phyloP scores from a whole-genome alignment of 2,888 invertebrate genomes.

The Macrophya annulata region DNA sequence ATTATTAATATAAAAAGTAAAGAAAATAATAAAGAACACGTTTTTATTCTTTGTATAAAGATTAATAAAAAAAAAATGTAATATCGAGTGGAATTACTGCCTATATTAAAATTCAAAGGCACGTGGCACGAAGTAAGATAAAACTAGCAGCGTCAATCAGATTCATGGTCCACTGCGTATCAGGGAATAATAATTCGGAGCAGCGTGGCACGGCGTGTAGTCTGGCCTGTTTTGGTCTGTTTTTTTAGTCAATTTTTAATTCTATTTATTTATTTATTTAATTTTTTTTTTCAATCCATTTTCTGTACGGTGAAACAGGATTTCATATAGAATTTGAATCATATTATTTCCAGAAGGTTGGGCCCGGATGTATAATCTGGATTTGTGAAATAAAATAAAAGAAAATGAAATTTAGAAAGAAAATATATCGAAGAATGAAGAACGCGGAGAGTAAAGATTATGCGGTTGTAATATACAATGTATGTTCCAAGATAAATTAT shows the following conservation, averaged over 20 bases:
- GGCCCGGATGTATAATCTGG: constrained; percentile 16
- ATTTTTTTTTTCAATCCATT: not conserved
- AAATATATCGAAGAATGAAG: not conserved
- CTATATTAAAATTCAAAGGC: constrained; percentile 7
- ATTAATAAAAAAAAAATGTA: not conserved
- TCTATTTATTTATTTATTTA: not conserved
- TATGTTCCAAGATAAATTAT: not conserved
- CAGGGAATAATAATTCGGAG: constrained; percentile 1
- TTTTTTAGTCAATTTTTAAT: not conserved
- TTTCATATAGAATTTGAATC: not conserved
- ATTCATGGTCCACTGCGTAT: constrained; percentile 10
- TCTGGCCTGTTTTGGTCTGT: not conserved
- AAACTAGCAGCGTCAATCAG: constrained; percentile 13
- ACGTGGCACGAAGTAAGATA: constrained; percentile 34
- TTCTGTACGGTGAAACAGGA: constrained; percentile 16
- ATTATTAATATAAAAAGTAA: too few species aligned
- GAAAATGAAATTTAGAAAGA: not conserved
- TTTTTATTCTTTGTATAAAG: not conserved
- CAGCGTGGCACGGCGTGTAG: not conserved
- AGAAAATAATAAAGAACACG: too few species aligned
- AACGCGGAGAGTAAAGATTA: not conserved
- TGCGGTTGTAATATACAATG: too few species aligned
- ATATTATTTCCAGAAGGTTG: not conserved
- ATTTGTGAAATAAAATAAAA: not conserved
- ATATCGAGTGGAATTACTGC: not conserved